Base-by-base conservation (phyloP, 1,140 invertebrate genomes). In the Danaus plexippus region DNA sequence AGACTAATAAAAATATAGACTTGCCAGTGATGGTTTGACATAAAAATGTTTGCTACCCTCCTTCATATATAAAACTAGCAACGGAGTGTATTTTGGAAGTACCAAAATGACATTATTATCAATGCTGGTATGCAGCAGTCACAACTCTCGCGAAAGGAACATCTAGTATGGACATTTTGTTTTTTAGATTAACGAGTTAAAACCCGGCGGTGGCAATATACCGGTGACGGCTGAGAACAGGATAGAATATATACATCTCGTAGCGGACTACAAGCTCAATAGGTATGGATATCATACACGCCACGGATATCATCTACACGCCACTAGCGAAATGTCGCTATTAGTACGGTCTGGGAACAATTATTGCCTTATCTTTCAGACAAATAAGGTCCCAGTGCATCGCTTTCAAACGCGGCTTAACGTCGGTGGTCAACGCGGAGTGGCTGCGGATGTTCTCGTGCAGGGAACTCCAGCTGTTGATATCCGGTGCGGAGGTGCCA, bases 391-490 rank as follows among this genome's bases (percentile, higher is more conserved):
- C 91, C 1, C 97, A 98, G 64, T 97, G 95, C 69, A 89, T 89
- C 54, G 94, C 95, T 15, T 96, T 97, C 74, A 93, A 94, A 64
- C 91, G 93, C 84, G 92, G 98, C 1, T 89, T 99, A 43, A 92
- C 94, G 13, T 94, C 95, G 73, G 96, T 99, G 1, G 90, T 99
- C 42, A 93, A 94, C 9, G 84, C 97, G 10, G 93, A 97, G 59
- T 98, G 97, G 95, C 82, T 99, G 32, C 92, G 95, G 57, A 94
- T 99, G 92, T 99, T 99, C 87, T 97, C 96, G 72, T 95, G 96
- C 66, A 93, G 95, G 65, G 98, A 99, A 87, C 87, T 99, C 47
- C 96, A 98, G 84, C 92, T 97, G 46, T 88, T 99, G 9, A 96
- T 99, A 59, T 98, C 97, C 0, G 97, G 98, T 0, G 95, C 97